Percentiles rank a stretch among this genome's conserved stretches.
These are phyloP conservation scores for Struthio camelus DNA, from an alignment of 2,113 vertebrate species.

Conservation along the genomic window DNA sequence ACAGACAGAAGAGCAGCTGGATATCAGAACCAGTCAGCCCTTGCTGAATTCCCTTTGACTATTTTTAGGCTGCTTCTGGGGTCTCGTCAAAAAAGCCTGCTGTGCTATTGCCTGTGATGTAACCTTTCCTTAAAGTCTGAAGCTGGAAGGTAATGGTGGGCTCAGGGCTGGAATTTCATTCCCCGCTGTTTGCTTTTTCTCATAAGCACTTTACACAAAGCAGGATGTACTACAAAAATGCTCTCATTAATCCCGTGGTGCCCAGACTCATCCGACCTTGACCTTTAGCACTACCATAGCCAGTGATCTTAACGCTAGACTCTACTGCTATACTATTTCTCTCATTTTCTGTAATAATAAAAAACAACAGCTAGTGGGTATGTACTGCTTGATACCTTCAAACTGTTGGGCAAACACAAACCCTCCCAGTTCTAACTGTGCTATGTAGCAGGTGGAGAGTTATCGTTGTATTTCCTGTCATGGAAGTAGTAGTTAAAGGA, in stretches of 20 bases:
- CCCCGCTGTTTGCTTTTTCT: background rate
- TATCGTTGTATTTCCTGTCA: background rate
- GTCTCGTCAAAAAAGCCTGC: background rate
- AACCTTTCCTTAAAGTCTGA: background rate
- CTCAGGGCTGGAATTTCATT: background rate
- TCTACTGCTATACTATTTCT: background rate
- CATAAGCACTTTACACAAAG: background rate
- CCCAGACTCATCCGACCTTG: background rate
- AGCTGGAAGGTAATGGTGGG: background rate
- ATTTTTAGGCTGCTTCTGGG: background rate
- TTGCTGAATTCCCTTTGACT: background rate
- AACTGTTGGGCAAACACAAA: background rate
- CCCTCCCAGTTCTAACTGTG: background rate
- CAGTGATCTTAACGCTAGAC: background rate
- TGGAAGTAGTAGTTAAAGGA: background rate
- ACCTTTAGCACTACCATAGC: background rate
- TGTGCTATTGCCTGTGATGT: background rate
- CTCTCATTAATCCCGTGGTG: background rate
- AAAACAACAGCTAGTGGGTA: background rate
- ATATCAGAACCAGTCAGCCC: background rate
- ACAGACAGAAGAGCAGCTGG: background rate
- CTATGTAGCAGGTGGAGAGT: background rate
- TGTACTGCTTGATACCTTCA: background rate
- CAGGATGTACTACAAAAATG: background rate
- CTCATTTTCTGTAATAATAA: background rate